Conservation (phyloP, 2,888 invertebrate species). For the Lumbricus terrestris region DNA sequence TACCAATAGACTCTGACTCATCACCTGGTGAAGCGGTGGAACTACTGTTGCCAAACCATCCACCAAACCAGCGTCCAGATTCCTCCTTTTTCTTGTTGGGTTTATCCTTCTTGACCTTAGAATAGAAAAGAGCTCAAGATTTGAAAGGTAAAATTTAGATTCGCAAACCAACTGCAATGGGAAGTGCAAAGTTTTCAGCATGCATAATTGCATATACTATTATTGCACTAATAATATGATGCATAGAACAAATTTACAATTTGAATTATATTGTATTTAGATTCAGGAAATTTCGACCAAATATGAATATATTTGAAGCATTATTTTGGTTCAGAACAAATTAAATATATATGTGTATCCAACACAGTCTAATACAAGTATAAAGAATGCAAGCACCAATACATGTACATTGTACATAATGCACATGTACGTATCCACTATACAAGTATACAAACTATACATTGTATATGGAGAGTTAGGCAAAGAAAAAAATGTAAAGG, state of each 20-base stretch:
- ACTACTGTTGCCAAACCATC: slow-evolving; percentile 68
- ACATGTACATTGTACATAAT: too few relatives aligned
- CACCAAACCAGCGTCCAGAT: slow-evolving; percentile 69
- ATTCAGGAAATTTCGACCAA: neutral
- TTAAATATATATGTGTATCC: neutral
- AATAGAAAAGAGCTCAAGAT: neutral
- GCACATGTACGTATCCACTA: neutral
- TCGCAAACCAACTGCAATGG: neutral
- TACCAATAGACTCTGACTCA: slow-evolving; percentile 28
- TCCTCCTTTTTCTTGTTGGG: slow-evolving; percentile 28
- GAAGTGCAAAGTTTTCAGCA: neutral
- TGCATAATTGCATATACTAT: neutral
- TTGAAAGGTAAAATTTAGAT: neutral
- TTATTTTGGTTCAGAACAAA: neutral
- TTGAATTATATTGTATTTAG: too few relatives aligned
- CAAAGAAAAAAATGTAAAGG: neutral
- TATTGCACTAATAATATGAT: neutral
- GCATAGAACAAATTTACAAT: neutral
- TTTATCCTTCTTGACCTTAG: slow-evolving; percentile 39
- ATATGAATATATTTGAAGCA: neutral
- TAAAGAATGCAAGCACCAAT: neutral
- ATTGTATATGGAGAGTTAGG: neutral
- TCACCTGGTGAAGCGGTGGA: neutral
- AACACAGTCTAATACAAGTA: neutral
- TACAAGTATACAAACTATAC: too few relatives aligned